Evolutionary conservation across 2,888 invertebrate genomes (phyloP).

Genomic region (Tinea pellionella): DNA sequence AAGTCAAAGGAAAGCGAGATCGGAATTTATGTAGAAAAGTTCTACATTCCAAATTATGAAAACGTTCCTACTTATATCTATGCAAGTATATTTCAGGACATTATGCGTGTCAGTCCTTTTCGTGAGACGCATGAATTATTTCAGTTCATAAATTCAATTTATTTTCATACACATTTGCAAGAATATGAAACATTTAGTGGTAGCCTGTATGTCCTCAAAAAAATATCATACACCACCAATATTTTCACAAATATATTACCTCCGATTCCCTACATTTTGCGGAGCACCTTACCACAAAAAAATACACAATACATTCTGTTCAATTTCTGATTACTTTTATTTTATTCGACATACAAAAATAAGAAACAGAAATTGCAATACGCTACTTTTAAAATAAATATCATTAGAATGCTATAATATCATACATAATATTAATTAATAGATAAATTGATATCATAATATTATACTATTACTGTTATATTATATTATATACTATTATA

Average conservation of each 20-base stretch:
- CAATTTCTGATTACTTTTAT: too few relatives aligned
- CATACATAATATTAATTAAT: too few relatives aligned
- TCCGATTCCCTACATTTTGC: neutral
- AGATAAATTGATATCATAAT: too few relatives aligned
- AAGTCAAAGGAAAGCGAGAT: neutral
- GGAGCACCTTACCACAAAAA: neutral
- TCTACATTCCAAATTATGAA: neutral
- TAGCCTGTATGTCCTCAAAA: neutral
- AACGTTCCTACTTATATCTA: neutral
- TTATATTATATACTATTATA: too few relatives aligned
- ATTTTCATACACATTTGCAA: neutral
- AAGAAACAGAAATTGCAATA: too few relatives aligned
- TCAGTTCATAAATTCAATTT: neutral
- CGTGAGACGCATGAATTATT: neutral
- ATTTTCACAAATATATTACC: neutral
- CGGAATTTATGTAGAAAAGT: conserved; percentile 3
- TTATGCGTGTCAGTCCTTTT: neutral
- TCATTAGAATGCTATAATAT: too few relatives aligned
- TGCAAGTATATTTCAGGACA: neutral
- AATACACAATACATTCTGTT: too few relatives aligned
- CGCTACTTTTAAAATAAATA: too few relatives aligned
- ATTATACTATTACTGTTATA: too few relatives aligned
- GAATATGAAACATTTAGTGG: neutral
- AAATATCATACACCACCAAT: neutral
- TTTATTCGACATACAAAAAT: too few relatives aligned